phyloP scores from a whole-genome alignment of 1,140 invertebrate genomes.

The Pinna nobilis region DNA sequence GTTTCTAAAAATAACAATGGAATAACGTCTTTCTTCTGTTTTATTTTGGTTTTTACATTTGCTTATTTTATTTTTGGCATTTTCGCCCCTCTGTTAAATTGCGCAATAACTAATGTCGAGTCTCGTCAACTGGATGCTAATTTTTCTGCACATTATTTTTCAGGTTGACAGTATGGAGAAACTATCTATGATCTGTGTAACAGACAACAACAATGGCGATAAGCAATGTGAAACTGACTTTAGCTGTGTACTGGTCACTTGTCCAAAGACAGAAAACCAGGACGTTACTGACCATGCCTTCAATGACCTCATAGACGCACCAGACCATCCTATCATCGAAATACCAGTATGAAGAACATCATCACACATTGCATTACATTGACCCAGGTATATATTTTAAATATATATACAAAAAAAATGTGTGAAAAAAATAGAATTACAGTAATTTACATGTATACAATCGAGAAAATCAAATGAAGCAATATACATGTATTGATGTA shows the following conservation, averaged over 20 bases:
- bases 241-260: slow-evolving; percentile 25
- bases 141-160: background rate
- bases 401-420: too few relatives aligned
- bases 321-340: slow-evolving; percentile 25
- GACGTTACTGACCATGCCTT: slow-evolving; percentile 13
- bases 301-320: slow-evolving; percentile 14
- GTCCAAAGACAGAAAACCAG: background rate
- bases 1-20: too few relatives aligned
- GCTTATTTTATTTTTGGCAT: background rate
- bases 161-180: slow-evolving; percentile 51
- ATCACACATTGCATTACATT: too few relatives aligned
- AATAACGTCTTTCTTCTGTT: too few relatives aligned
- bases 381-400: too few relatives aligned
- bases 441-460: too few relatives aligned
- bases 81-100: background rate
- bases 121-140: background rate
- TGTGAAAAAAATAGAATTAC: too few relatives aligned
- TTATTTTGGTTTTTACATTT: background rate
- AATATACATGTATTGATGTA: too few relatives aligned
- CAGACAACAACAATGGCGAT: slow-evolving; percentile 28
- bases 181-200: slow-evolving; percentile 26
- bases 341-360: slow-evolving; percentile 9
- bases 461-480: too few relatives aligned
- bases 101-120: background rate
- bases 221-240: background rate